Percentiles rank a stretch among this genome's conserved stretches.
These are phyloP conservation scores for Drosophila quinaria DNA, from an alignment of 2,888 invertebrate species.

Conservation along the genomic window DNA sequence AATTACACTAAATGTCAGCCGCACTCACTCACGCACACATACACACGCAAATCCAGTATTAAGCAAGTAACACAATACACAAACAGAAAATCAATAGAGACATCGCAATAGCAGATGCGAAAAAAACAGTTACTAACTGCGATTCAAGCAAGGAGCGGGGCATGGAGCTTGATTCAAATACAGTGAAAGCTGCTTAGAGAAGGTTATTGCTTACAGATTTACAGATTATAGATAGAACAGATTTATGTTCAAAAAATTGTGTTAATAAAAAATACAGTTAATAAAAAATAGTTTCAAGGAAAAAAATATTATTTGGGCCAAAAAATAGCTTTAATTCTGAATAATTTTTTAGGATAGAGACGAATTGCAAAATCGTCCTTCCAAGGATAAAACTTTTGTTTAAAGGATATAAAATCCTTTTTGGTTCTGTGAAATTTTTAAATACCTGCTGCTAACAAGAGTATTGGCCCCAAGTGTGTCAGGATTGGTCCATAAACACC, in stretches of 20 bases:
- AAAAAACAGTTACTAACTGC: slow-evolving; percentile 43
- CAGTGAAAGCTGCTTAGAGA: slow-evolving; percentile 53
- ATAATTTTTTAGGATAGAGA: too few relatives aligned
- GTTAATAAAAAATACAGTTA: too few relatives aligned
- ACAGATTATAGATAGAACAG: background rate
- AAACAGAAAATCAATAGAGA: slow-evolving; percentile 67
- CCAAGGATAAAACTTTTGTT: too few relatives aligned
- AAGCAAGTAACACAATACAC: slow-evolving; percentile 55
- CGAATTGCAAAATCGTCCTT: too few relatives aligned
- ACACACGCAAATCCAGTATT: slow-evolving; percentile 13
- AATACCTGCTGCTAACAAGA: too few relatives aligned
- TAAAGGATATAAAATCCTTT: too few relatives aligned
- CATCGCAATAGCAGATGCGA: slow-evolving; percentile 46
- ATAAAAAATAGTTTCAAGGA: too few relatives aligned
- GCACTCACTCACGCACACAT: slow-evolving; percentile 27
- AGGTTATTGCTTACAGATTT: slow-evolving; percentile 19
- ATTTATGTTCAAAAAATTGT: slow-evolving; percentile 3
- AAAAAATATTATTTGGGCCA: too few relatives aligned
- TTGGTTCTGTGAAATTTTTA: too few relatives aligned
- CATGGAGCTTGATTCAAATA: slow-evolving; percentile 12
- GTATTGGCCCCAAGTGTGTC: too few relatives aligned
- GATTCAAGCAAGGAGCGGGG: slow-evolving; percentile 15
- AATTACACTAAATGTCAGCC: slow-evolving; percentile 62
- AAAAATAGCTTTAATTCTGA: too few relatives aligned
- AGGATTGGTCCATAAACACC: too few relatives aligned